Percentiles rank a stretch among this genome's conserved stretches.
Conservation (phyloP, 2,888 invertebrate species). For the Melanostoma scalare region DNA sequence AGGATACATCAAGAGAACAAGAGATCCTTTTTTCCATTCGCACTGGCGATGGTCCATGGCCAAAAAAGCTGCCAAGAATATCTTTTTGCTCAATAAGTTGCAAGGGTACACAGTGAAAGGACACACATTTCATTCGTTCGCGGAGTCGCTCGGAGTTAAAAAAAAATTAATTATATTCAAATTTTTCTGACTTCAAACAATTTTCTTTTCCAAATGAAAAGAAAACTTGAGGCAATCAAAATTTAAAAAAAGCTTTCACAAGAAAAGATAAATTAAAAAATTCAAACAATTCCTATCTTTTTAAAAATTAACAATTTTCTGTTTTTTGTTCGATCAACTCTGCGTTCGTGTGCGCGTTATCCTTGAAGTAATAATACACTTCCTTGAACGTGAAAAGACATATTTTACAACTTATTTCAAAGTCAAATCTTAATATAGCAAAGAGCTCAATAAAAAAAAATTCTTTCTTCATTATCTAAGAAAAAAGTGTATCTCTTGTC, state of each 20-base stretch:
- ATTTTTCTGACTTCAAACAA: neutral
- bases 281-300: slow-evolving; percentile 9
- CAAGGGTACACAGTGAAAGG: slow-evolving; percentile 82
- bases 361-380: slow-evolving; percentile 53
- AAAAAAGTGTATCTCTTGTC: slow-evolving; percentile 67
- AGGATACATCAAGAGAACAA: slow-evolving; percentile 49
- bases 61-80: slow-evolving; percentile 78
- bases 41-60: slow-evolving; percentile 79
- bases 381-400: neutral
- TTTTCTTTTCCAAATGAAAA: neutral
- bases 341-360: slow-evolving; percentile 44
- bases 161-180: slow-evolving; percentile 18
- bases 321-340: slow-evolving; percentile 40
- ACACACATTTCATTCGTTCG: slow-evolving; percentile 78
- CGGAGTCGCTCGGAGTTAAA: slow-evolving; percentile 71
- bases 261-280: slow-evolving; percentile 12
- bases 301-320: neutral
- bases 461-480: slow-evolving; percentile 39
- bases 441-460: slow-evolving; percentile 13
- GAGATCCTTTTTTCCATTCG: slow-evolving; percentile 62
- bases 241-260: neutral
- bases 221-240: neutral
- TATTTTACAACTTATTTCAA: neutral
- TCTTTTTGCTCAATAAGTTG: slow-evolving; percentile 81
- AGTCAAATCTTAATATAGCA: neutral